Base-by-base conservation (phyloP, 2,113 vertebrate genomes). In the cattle (Bos taurus) region DNA sequence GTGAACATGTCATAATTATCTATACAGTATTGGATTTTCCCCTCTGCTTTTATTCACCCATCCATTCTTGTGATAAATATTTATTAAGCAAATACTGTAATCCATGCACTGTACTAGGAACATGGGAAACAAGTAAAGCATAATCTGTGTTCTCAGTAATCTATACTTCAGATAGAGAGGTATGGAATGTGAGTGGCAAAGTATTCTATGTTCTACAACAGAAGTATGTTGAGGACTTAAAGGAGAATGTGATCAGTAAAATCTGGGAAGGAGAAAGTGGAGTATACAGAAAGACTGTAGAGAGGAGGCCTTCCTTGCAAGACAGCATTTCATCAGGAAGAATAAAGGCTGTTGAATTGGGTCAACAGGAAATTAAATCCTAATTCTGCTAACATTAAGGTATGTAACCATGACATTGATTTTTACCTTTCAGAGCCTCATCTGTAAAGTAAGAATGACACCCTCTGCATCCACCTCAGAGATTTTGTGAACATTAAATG, bases 1-100 rank as follows among this genome's bases (percentile, higher is more conserved):
- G 82, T 90, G 86, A 97, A 59, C 88, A 95, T 94, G 86, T 96
- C 50, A 67, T 91, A 62, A 43, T 59, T 84, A 88, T 23, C 23
- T 43, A 28, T 40, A 74, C 21, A 87, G 83, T 89, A 86, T 21
- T 62, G 28, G 57, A 56, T 81, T 50, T 40, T 74, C 19, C 14
- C 7, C 10, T 96, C 54, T 91, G 80, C 23, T 95, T 93, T 96
- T 84, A 89, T 91, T 97, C 36, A 96, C 28, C 77, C 78, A 74
- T 95, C 28, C 17, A 97, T 83, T 91, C 26, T n/a, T 52, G 19
- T 23, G 17, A 92, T 94, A 97, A 88, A 96, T 96, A 97, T 92
- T 96, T 97, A 92, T 91, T 57, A 46, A 97, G 57, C 56, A 90
- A 46, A 93, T 95, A 67, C 52, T 90, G 54, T 80, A 93, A 97